phyloP scores from a whole-genome alignment of 2,888 invertebrate species.

The Ornithoptera priamus region DNA sequence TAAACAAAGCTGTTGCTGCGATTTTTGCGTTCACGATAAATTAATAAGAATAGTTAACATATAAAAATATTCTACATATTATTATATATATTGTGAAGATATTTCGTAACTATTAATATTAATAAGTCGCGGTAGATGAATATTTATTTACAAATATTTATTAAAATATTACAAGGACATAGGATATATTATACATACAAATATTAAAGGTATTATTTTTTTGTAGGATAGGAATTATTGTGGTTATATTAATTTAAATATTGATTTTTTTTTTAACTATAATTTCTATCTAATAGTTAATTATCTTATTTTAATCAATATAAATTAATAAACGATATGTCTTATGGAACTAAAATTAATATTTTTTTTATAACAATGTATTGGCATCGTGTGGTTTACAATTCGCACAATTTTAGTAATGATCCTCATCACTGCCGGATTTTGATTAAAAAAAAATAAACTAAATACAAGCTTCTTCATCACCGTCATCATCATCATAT shows the following conservation, averaged over 20 bases:
- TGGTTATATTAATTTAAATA: not conserved
- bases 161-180: not conserved
- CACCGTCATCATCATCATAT: too few species aligned
- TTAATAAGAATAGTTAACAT: not conserved
- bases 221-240: not conserved
- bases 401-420: not conserved
- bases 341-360: not conserved
- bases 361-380: not conserved
- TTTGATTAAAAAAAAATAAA: too few species aligned
- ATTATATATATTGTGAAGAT: not conserved
- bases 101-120: not conserved
- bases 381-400: not conserved
- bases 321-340: not conserved
- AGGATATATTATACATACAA: slow-evolving; percentile 1
- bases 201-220: slow-evolving; percentile 24
- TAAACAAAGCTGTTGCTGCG: too few species aligned
- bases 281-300: not conserved
- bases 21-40: not conserved
- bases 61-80: not conserved
- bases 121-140: slow-evolving; percentile 2
- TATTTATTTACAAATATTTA: slow-evolving; percentile 19
- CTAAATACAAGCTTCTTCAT: too few species aligned
- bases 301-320: not conserved
- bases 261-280: not conserved
- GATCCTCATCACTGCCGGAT: not conserved